Percentiles rank a stretch among this genome's conserved stretches.
Conservation (phyloP, 2,797 vertebrate genomes). For the Pagetopsis macropterus region DNA sequence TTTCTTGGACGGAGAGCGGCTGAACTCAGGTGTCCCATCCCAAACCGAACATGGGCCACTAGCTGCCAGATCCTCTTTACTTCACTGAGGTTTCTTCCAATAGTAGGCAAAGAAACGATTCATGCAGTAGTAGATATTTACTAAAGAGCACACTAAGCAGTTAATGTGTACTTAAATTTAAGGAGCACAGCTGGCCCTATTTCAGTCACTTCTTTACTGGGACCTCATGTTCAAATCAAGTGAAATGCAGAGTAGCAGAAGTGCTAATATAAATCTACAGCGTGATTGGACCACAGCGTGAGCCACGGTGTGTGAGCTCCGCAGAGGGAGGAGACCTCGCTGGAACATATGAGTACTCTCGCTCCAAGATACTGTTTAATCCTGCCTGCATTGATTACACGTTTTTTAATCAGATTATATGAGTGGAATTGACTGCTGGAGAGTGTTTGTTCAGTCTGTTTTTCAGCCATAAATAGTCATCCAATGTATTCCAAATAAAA, state of each 20-base stretch:
- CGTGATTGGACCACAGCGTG: constrained; percentile 21
- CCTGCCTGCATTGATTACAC: not conserved
- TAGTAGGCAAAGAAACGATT: constrained; percentile 25
- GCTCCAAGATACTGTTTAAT: constrained; percentile 22
- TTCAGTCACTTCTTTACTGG: constrained; percentile 46
- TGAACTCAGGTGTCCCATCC: constrained; percentile 59
- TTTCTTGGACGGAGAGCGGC: constrained; percentile 35
- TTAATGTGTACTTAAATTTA: constrained; percentile 43
- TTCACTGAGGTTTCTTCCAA: constrained; percentile 23
- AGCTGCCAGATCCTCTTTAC: constrained; percentile 32
- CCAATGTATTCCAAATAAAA: constrained; percentile 20
- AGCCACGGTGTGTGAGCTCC: constrained; percentile 8
- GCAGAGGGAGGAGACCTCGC: constrained; percentile 15
- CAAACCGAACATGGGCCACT: constrained; percentile 32
- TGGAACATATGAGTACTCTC: constrained; percentile 12
- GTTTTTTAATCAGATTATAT: not conserved
- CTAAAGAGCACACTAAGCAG: constrained; percentile 32
- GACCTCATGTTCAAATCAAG: constrained; percentile 44
- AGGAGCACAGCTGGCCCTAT: constrained; percentile 51
- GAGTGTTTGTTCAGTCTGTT: constrained; percentile 4
- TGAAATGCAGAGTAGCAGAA: constrained; percentile 43
- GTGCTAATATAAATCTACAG: constrained; percentile 42
- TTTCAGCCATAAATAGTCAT: constrained; percentile 17
- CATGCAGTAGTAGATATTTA: constrained; percentile 19
- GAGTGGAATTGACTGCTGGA: constrained; percentile 15